Base-by-base conservation (phyloP, 2,113 vertebrate genomes). In the Dolichotis patagonum region DNA sequence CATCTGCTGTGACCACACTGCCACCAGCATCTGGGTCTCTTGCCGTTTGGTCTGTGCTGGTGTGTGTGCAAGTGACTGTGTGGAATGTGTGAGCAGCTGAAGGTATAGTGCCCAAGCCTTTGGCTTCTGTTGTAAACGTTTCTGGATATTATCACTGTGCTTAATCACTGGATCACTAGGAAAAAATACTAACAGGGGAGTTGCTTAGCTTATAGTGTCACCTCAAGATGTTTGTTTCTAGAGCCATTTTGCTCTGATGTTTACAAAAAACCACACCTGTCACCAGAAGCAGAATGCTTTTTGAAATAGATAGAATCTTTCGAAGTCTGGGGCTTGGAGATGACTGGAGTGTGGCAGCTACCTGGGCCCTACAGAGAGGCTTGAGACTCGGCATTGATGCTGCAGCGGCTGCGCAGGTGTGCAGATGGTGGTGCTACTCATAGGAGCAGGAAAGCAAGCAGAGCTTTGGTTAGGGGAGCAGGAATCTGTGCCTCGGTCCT, bases 161-260 rank as follows among this genome's bases (percentile, higher is more conserved):
- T 26, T 91, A 56, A 28, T 92, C 85, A 96, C 94, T 67, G 77
- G 80, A 81, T 96, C 63, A 94, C 62, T 56, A 89, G 71, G 62
- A 94, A 28, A 52, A 92, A 73, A 71, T 38, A 80, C 7, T 28
- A 85, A 4, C 82, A 86, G 63, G 87, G 97, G 56, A 90, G 77
- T 91, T 52, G 32, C 30, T 5, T 73, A 52, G 60, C 43, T 96
- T 82, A 10, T 28, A 41, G 11, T 85, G 87, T 83, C 19, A 43
- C 52, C n/a, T 85, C 58, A n/a, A 16, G 20, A 9, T 38, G 7
- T 77, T 77, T 94, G 26, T 83, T 94, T 97, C 83, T 94, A 46
- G 88, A 94, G 65, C 11, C 62, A 91, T 90, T 88, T 56, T 92
- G 54, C 14, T 87, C 83, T 88, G 41, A 82, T 32, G 58, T 71